phyloP scores from a whole-genome alignment of 2,797 vertebrate genomes.

The Rhinichthys osculus region DNA sequence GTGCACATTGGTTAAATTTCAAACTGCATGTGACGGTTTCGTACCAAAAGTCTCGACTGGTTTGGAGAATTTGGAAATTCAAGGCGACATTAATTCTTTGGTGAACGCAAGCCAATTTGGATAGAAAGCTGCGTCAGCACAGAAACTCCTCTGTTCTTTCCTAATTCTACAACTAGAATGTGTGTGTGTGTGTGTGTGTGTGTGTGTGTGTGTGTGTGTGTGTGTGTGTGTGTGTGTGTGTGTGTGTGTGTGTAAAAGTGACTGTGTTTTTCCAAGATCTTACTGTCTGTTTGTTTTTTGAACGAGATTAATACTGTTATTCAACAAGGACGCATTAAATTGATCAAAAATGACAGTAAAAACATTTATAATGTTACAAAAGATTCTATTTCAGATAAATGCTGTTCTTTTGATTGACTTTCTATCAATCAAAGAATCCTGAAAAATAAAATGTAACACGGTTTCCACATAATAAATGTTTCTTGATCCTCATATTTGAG shows the following conservation, averaged over 20 bases:
- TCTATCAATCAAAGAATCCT: background rate
- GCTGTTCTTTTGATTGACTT: too few relatives aligned
- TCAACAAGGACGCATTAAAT: background rate
- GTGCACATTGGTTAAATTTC: slow-evolving; percentile 50
- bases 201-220: too few relatives aligned
- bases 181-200: slow-evolving; percentile 66
- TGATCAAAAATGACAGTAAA: background rate
- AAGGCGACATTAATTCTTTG: slow-evolving; percentile 46
- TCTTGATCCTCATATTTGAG: background rate
- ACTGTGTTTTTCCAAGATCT: slow-evolving; percentile 9
- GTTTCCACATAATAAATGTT: background rate
- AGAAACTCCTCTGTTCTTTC: slow-evolving; percentile 61
- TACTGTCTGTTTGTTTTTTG: background rate
- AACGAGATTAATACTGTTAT: background rate
- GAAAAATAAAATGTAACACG: background rate
- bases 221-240: too few relatives aligned
- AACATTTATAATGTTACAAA: too few relatives aligned
- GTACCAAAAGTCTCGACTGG: slow-evolving; percentile 43
- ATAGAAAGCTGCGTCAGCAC: slow-evolving; percentile 17
- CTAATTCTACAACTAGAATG: slow-evolving; percentile 63
- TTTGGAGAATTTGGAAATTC: slow-evolving; percentile 49
- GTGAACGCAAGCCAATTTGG: slow-evolving; percentile 46
- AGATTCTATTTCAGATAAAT: too few relatives aligned
- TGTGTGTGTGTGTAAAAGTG: slow-evolving; percentile 56
- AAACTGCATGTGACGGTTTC: slow-evolving; percentile 38